Evolutionary conservation across 2,797 vertebrate genomes (phyloP).

Genomic region (Pipistrellus pygmaeus): DNA sequence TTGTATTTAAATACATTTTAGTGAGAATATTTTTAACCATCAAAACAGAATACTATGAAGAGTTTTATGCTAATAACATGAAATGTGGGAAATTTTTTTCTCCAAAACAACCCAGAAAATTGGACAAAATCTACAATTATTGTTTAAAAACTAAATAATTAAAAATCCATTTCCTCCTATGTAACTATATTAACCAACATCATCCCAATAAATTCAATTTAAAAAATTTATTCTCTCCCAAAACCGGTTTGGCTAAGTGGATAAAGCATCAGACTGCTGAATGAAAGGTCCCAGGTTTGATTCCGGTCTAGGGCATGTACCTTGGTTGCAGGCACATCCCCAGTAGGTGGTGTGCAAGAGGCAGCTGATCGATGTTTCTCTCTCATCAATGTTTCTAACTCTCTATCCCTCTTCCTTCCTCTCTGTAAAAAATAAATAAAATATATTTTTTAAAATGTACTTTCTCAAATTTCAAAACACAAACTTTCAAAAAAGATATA

Average conservation of each 20-base stretch:
- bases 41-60: constrained; percentile 27
- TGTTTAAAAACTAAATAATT: constrained; percentile 31
- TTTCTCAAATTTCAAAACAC: constrained; percentile 3
- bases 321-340: too few species aligned
- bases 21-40: constrained; percentile 47
- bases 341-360: too few species aligned
- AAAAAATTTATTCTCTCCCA: background rate
- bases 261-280: too few species aligned
- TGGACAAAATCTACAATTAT: background rate
- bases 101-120: background rate
- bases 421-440: too few species aligned
- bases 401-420: too few species aligned
- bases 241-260: too few species aligned
- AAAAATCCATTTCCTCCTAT: background rate
- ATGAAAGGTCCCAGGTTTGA: too few species aligned
- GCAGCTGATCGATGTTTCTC: too few species aligned
- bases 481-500: constrained; percentile 41
- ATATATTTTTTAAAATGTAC: background rate
- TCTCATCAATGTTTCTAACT: too few species aligned
- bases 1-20: constrained; percentile 3
- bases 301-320: too few species aligned
- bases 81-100: background rate
- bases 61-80: constrained; percentile 26
- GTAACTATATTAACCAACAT: background rate
- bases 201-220: background rate